Evolutionary conservation across 1,140 invertebrate genomes (phyloP).

Genomic region (Zaprionus vittiger): DNA sequence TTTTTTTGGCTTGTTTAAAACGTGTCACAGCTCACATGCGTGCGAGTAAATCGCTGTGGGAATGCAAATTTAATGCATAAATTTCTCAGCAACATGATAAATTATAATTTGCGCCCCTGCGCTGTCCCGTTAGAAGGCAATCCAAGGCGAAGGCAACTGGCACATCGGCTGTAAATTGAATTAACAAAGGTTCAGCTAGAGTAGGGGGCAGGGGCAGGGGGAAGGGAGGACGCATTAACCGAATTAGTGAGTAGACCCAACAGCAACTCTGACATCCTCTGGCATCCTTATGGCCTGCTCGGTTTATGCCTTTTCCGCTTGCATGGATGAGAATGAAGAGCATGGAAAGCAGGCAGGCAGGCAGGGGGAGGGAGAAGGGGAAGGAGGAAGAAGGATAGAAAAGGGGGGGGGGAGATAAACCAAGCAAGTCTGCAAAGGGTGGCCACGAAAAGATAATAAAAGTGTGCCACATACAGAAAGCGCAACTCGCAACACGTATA

Average conservation of each 20-base stretch:
- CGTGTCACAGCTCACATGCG: constrained; percentile 45
- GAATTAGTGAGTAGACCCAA: constrained; percentile 32
- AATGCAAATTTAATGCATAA: constrained; percentile 50
- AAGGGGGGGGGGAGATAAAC: constrained; percentile 1
- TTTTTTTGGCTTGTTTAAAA: constrained; percentile 16
- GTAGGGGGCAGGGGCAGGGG: not conserved
- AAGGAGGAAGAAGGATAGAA: not conserved
- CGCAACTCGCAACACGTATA: constrained; percentile 54
- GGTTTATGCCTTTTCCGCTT: constrained; percentile 57
- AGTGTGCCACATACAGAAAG: constrained; percentile 18
- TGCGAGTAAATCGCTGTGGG: constrained; percentile 34
- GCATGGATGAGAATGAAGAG: constrained; percentile 40
- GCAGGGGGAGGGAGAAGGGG: not conserved
- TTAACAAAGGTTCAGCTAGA: constrained; percentile 42
- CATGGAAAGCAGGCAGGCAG: not conserved
- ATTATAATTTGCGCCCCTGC: constrained; percentile 37
- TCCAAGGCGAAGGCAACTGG: constrained; percentile 34
- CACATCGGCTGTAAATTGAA: constrained; percentile 66
- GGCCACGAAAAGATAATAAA: constrained; percentile 56
- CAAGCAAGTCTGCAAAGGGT: constrained; percentile 17
- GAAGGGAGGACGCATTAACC: constrained; percentile 25
- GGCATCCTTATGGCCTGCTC: constrained; percentile 15
- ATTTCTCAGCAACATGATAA: constrained; percentile 49
- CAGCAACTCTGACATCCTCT: constrained; percentile 4
- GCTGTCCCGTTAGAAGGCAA: constrained; percentile 33